A percentile compares a stretch with the other conserved stretches of the same genome.
Conservation (phyloP, 2,888 invertebrate genomes). For the Hermodice carunculata region DNA sequence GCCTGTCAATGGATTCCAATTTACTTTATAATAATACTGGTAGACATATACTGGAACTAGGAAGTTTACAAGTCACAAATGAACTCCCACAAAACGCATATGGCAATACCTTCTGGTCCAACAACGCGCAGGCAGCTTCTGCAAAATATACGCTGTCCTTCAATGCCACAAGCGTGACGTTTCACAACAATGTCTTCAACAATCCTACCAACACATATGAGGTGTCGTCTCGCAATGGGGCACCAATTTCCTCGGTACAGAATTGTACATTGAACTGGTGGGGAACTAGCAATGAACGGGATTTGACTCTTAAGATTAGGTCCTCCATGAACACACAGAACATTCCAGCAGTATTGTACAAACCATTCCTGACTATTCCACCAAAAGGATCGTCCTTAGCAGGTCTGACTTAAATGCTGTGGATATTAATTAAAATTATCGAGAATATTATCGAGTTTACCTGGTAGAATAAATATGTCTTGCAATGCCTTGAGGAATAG, state of each 20-base stretch:
- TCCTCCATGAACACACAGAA: neutral
- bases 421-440: no score
- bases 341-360: neutral
- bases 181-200: slow-evolving; percentile 6
- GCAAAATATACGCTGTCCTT: neutral
- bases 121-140: neutral
- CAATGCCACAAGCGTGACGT: neutral
- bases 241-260: neutral
- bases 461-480: no score
- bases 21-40: slow-evolving; percentile 9
- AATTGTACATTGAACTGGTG: slow-evolving; percentile 6
- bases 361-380: neutral
- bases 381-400: slow-evolving; percentile 1
- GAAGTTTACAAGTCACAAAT: neutral
- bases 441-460: no score
- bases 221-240: neutral
- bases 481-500: no score
- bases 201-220: slow-evolving; percentile 13
- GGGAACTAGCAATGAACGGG: neutral
- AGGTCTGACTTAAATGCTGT: no score
- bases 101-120: slow-evolving; percentile 7
- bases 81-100: neutral
- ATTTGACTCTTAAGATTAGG: neutral
- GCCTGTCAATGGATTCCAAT: neutral
- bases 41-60: neutral